phyloP scores from a whole-genome alignment of 2,797 vertebrate genomes.

The Lacerta bilineata region DNA sequence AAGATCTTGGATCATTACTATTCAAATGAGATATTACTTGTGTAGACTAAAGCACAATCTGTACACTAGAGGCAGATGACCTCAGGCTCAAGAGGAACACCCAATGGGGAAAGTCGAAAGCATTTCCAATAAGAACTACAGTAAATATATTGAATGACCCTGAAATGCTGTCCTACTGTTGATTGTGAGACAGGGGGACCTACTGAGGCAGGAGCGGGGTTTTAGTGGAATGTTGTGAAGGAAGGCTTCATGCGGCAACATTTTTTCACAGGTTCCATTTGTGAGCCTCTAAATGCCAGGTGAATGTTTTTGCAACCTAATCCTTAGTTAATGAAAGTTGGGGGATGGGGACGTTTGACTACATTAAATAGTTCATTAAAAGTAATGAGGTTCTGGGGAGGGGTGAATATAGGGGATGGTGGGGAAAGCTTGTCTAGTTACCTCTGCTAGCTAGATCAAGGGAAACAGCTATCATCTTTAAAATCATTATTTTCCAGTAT shows the following conservation, averaged over 20 bases:
- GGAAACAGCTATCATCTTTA: neutral
- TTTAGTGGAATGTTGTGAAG: neutral
- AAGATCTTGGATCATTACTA: too few species aligned
- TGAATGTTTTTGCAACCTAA: neutral
- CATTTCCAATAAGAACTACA: too few species aligned
- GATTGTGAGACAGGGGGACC: neutral
- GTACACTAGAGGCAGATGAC: neutral
- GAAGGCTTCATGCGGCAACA: neutral
- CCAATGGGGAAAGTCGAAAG: neutral
- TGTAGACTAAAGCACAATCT: neutral
- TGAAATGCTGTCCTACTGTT: neutral
- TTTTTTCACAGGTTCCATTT: neutral
- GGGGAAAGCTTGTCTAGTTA: neutral
- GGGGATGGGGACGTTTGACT: neutral
- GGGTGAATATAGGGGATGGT: constrained; percentile 14
- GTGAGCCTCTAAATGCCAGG: neutral
- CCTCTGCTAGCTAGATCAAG: neutral
- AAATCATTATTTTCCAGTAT: neutral
- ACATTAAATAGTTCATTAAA: constrained; percentile 32
- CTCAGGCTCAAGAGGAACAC: neutral
- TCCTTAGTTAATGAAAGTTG: constrained; percentile 20
- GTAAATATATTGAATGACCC: neutral
- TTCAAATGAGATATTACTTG: neutral
- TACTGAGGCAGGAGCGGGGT: neutral
- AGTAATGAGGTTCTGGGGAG: neutral